A percentile compares a stretch with the other conserved stretches of the same genome.
Evolutionary conservation across 2,113 vertebrate genomes (phyloP).

Genomic region (Nycticorax nycticorax): DNA sequence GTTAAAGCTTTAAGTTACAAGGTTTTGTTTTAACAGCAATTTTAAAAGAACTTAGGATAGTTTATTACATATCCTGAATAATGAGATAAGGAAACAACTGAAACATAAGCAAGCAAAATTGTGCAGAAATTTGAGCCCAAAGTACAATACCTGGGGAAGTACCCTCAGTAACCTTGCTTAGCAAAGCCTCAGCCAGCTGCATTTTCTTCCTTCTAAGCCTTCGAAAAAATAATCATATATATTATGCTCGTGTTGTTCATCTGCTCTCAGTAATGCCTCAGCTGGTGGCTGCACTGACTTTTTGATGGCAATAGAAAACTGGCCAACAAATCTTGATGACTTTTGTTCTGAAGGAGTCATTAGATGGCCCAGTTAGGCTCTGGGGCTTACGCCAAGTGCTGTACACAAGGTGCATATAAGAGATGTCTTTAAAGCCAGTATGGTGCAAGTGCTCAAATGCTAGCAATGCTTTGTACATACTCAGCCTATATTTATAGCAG

Average conservation of each 20-base stretch:
- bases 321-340: not conserved
- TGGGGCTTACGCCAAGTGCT: fast-evolving
- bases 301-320: not conserved
- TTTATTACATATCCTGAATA: not conserved
- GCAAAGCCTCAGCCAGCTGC: not conserved
- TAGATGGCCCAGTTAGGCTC: not conserved
- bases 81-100: not conserved
- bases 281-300: not conserved
- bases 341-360: not conserved
- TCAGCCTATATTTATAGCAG: not conserved
- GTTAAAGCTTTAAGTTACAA: conserved; percentile 25
- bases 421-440: not conserved
- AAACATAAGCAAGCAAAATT: not conserved
- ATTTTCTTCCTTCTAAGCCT: not conserved
- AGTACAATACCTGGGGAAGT: not conserved
- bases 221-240: not conserved
- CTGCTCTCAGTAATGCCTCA: not conserved
- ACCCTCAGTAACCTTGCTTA: not conserved
- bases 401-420: not conserved
- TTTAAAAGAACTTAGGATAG: not conserved
- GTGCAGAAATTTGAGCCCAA: not conserved
- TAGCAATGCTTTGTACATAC: not conserved
- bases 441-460: not conserved
- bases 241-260: not conserved
- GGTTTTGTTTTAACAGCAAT: not conserved